Base-by-base conservation (phyloP, 2,797 vertebrate genomes). In the Thalassophryne amazonica region DNA sequence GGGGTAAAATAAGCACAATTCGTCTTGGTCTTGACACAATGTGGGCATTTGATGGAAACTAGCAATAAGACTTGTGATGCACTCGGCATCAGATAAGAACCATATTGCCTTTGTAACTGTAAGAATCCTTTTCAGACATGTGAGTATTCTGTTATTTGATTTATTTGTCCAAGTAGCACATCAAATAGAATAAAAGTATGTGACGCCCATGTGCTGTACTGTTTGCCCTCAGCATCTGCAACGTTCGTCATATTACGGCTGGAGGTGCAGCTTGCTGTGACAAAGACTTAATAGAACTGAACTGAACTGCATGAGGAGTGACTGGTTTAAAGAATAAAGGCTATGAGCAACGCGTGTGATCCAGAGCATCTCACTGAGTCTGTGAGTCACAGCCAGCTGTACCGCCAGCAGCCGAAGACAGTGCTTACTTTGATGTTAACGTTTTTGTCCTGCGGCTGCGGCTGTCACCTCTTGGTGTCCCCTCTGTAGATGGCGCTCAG, bases 391-490 rank as follows among this genome's bases (percentile, higher is more conserved):
- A 80, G 61, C 54, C 77, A 63, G 62, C 64, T 70, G 19, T 58
- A 22, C 68, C 71, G 78, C 79, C 81, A 32, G 67, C 78, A 84
- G 81, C 63, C 32, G 29, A 64, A 76, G 74, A 77, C 76, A 65
- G 69, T 84, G 73, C 79, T 75, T 69, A 69, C 81, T 79, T 83
- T 86, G 84, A 88, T 74, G 78, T 84, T 76, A 79, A 84, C 81
- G 83, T 70, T 79, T 78, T 83, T 79, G 73, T 84, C 84, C 73
- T 75, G 61, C 25, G 68, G 78, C 74, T 40, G 76, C 59, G 55
- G 71, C 84, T 84, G 84, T 86, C 83, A 84, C 73, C 71, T 80
- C 71, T 59, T 55, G 68, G 69, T 74, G 58, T 74, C 69, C n/a
- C 67, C 36, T 62, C 65, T 79, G 75, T 45, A 73, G 78, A 22